phyloP scores from a whole-genome alignment of 2,797 vertebrate genomes.

The Pogoniulus pusillus region DNA sequence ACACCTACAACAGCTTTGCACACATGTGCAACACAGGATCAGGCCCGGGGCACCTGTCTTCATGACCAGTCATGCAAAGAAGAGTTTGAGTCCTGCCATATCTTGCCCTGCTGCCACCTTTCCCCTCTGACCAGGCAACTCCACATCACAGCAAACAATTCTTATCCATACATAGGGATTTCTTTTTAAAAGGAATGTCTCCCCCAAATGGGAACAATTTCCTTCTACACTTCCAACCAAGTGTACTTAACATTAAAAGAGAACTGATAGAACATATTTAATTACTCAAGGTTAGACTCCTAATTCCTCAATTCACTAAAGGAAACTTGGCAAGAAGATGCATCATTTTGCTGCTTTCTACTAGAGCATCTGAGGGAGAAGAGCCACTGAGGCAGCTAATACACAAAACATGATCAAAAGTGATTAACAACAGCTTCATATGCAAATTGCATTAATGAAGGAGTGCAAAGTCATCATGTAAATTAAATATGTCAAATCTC shows the following conservation, averaged over 20 bases:
- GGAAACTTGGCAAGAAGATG: conserved; percentile 86
- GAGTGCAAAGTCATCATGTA: conserved; percentile 97
- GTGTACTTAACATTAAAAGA: conserved; percentile 84
- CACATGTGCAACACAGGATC: neutral
- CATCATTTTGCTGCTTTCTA: conserved; percentile 84
- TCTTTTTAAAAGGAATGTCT: conserved; percentile 78
- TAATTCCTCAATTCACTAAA: conserved; percentile 88
- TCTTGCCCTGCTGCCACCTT: conserved; percentile 8
- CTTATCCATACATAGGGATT: neutral
- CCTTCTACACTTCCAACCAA: conserved; percentile 81
- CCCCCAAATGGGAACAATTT: conserved; percentile 81
- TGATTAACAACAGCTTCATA: conserved; percentile 91
- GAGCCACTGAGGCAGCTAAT: conserved; percentile 88
- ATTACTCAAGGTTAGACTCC: conserved; percentile 87
- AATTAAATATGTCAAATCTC: conserved; percentile 99
- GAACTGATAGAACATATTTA: conserved; percentile 86
- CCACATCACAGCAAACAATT: neutral
- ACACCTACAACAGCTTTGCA: neutral
- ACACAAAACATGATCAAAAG: conserved; percentile 92
- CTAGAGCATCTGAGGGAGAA: conserved; percentile 83
- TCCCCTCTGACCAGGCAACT: neutral
- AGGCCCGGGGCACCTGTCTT: fast-evolving
- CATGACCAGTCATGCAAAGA: neutral
- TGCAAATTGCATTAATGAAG: conserved; percentile 95
- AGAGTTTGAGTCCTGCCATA: neutral